Base-by-base conservation (phyloP, 2,888 invertebrate species). In the Tuberolachnus salignus region DNA sequence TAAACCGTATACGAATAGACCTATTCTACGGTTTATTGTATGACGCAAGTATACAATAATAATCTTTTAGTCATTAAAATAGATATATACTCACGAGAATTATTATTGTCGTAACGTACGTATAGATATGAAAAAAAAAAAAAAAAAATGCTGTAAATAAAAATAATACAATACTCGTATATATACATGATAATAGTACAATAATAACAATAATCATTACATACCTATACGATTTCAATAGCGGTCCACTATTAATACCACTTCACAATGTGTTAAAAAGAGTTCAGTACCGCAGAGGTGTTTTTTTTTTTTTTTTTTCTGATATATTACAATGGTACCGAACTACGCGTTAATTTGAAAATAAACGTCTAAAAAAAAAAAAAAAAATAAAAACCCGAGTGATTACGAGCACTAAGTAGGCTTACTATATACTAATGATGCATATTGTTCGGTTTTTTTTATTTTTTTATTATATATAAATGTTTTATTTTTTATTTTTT, bases 321-420 rank as follows among this genome's bases (percentile, higher is more conserved):
- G 3, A 34, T 34, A 34, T 34, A 34, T 34, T 74, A 74, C 73
- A 74, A 74, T 74, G 51, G 63, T 14, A 42, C 51, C n/a, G 51
- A 59, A 53, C 63, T 49, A 34, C 51, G 64, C 63, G 63, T 74
- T 74, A 74, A 74, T 74, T 74, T 74, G 42, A 74, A 63, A 74
- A 74, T 74, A 74, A 74, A 74, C 63, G 51, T 16, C 49, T 23
- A 21, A 64, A 73, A 63, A 51, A 73, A 71, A 53, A 34, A 51
- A 67, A 53, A 53, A 69, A 53, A 69, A 67, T 34, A 53, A 69
- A 53, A 69, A n/a, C 10, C 70, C 44, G 42, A 70, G 70, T 70
- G 70, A 57, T 70, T 70, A 70, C 46, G 49, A 14, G 16, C 34
- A 34, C 51, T 73, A 73, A 73, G 72, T 73, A 73, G 59, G 72